Conservation (phyloP, 2,888 invertebrate genomes). For the Matsumyia berberina region DNA sequence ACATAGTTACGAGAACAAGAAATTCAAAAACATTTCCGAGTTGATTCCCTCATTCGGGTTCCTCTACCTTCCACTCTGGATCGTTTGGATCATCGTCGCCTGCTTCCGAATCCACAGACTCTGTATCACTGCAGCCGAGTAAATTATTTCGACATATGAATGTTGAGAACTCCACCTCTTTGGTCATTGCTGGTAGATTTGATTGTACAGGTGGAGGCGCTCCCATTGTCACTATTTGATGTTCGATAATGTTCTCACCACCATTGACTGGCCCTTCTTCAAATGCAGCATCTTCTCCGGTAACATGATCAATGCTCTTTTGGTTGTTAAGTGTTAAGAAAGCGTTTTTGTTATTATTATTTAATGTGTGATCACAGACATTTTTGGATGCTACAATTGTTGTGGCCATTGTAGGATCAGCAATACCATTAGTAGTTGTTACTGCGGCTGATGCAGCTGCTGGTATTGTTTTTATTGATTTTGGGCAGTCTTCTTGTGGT, state of each 20-base stretch:
- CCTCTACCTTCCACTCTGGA: constrained; percentile 89
- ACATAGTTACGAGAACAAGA: constrained; percentile 49
- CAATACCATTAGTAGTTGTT: constrained; percentile 45
- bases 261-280: constrained; percentile 64
- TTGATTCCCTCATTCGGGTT: constrained; percentile 62
- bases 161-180: constrained; percentile 49
- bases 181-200: constrained; percentile 20
- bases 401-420: constrained; percentile 20
- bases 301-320: constrained; percentile 57
- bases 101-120: constrained; percentile 85
- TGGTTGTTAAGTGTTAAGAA: constrained; percentile 65
- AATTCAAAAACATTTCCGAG: constrained; percentile 28
- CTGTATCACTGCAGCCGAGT: constrained; percentile 79
- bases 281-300: constrained; percentile 76
- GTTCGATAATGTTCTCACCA: constrained; percentile 36
- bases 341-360: constrained; percentile 66
- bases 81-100: constrained; percentile 94
- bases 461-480: constrained; percentile 43
- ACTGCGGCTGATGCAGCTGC: constrained; percentile 17
- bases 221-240: constrained; percentile 34
- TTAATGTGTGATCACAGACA: constrained; percentile 73
- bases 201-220: constrained; percentile 42
- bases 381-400: constrained; percentile 34
- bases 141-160: constrained; percentile 73
- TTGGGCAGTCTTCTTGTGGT: constrained; percentile 77